Percentiles rank a stretch among this genome's conserved stretches.
Evolutionary conservation across 2,113 vertebrate species (phyloP).

Genomic region (Coturnix japonica): DNA sequence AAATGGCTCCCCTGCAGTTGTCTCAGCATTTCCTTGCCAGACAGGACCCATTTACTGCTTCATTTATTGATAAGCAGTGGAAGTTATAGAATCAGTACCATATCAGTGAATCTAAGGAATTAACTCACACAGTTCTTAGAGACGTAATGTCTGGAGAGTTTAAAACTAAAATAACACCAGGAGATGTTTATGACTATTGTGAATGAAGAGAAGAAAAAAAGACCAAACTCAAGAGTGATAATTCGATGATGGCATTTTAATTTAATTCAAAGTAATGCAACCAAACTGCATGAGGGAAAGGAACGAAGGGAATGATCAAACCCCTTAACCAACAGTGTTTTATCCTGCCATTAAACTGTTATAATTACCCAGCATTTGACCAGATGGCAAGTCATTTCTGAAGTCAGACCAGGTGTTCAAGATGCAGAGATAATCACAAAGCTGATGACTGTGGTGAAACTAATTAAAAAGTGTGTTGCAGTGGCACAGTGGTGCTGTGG

Average conservation of each 20-base stretch:
- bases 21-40: conserved; percentile 38
- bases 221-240: conserved; percentile 14
- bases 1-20: conserved; percentile 26
- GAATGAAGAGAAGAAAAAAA: not conserved
- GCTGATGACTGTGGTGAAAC: conserved; percentile 74
- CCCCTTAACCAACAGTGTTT: conserved; percentile 69
- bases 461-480: conserved; percentile 73
- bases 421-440: conserved; percentile 77
- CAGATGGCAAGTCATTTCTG: conserved; percentile 80
- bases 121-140: conserved; percentile 4
- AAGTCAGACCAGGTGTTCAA: conserved; percentile 78
- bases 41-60: conserved; percentile 38
- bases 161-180: conserved; percentile 25
- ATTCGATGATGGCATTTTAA: conserved; percentile 57
- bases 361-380: conserved; percentile 76
- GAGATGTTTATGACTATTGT: conserved; percentile 14
- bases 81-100: conserved; percentile 27
- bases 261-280: conserved; percentile 67
- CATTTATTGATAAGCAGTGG: conserved; percentile 55
- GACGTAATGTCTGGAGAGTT: not conserved
- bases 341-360: conserved; percentile 72
- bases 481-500: conserved; percentile 24
- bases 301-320: conserved; percentile 48
- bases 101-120: conserved; percentile 11
- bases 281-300: conserved; percentile 34